phyloP scores from a whole-genome alignment of 53 echinoderm and acorn worm species.

The Holothuria scabra region DNA sequence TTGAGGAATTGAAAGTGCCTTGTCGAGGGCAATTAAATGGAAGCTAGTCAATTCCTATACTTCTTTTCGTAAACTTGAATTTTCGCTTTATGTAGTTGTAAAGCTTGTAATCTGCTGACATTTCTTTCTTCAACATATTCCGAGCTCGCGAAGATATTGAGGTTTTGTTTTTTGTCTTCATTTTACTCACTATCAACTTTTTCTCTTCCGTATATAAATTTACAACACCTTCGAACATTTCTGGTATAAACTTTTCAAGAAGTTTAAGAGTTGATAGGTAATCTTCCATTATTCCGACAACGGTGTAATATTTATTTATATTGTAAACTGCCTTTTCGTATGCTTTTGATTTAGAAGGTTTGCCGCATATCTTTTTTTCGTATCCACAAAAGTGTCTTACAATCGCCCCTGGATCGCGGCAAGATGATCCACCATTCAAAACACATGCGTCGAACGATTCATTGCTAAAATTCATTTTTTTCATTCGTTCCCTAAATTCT shows the following conservation, averaged over 20 bases:
- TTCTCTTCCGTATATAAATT: constrained; percentile 23
- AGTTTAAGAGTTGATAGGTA: background rate
- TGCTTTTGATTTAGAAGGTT: background rate
- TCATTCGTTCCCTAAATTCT: constrained; percentile 24
- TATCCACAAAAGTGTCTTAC: constrained; percentile 34
- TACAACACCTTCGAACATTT: constrained; percentile 9
- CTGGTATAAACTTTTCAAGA: constrained; percentile 35
- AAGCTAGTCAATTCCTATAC: background rate
- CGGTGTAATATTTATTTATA: background rate
- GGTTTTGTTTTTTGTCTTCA: constrained; percentile 43
- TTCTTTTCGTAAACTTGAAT: constrained; percentile 1
- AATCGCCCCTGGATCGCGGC: background rate
- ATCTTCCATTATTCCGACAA: constrained; percentile 45
- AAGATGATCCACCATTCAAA: background rate
- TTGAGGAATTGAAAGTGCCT: no score
- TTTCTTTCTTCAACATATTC: background rate
- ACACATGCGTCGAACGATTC: constrained; percentile 34
- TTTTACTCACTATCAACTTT: constrained; percentile 1
- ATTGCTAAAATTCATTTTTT: background rate
- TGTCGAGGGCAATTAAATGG: background rate
- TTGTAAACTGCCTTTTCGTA: background rate
- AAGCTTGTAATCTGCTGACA: constrained; percentile 19
- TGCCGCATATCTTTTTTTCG: background rate
- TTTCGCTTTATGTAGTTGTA: constrained; percentile 2
- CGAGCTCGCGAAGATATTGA: background rate